Percentiles rank a stretch among this genome's conserved stretches.
These are phyloP conservation scores for Cryptomyrus ogoouensis DNA, from an alignment of 2,113 vertebrate species.

Conservation along the genomic window DNA sequence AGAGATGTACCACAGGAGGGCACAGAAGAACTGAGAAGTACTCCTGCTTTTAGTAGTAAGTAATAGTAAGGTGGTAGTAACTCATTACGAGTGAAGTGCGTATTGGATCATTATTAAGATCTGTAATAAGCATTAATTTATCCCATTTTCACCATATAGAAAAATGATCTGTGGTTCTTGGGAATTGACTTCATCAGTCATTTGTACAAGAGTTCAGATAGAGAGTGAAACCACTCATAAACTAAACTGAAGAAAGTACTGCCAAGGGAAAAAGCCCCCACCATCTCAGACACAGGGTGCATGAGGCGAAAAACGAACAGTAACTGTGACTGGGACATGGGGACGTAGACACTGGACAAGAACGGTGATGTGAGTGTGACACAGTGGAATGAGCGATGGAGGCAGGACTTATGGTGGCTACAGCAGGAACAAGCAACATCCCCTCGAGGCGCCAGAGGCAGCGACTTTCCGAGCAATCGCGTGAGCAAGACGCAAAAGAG, in stretches of 20 bases:
- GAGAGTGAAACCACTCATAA: not conserved
- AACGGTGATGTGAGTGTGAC: not conserved
- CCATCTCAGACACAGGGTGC: not conserved
- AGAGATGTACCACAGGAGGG: not conserved
- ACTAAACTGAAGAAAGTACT: not conserved
- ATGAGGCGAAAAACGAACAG: not conserved
- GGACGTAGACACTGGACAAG: not conserved
- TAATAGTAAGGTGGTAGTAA: not conserved
- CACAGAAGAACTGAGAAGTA: too few species aligned
- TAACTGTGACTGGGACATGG: not conserved
- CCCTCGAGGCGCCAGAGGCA: slow-evolving; percentile 2
- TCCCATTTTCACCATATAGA: not conserved
- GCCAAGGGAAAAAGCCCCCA: not conserved
- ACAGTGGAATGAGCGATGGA: not conserved
- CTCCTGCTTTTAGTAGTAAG: not conserved
- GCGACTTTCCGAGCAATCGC: not conserved
- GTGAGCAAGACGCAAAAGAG: not conserved
- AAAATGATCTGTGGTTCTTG: not conserved
- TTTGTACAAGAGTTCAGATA: not conserved
- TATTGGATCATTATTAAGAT: not conserved
- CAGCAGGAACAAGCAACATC: slow-evolving; percentile 26
- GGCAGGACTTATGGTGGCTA: not conserved
- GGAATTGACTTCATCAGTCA: not conserved
- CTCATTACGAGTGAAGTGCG: not conserved
- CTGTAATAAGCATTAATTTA: not conserved